Percentiles rank a stretch among this genome's conserved stretches.
phyloP scores from a whole-genome alignment of 2,888 invertebrate species.

The Andricus quercusramuli region DNA sequence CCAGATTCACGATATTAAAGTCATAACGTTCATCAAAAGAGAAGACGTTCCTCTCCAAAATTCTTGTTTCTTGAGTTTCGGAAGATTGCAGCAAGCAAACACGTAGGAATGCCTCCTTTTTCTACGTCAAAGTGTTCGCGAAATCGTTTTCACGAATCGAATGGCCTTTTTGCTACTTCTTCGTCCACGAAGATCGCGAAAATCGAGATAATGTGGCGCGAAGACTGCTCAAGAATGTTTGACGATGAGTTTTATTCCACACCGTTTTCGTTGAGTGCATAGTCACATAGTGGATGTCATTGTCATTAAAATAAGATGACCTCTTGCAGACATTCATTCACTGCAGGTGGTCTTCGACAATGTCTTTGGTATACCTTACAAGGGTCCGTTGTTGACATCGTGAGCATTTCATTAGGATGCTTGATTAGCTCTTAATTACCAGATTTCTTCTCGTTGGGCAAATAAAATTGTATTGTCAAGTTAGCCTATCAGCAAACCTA shows the following conservation, averaged over 20 bases:
- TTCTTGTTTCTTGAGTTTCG: constrained; percentile 19
- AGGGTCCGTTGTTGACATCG: constrained; percentile 62
- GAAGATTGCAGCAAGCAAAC: constrained; percentile 28
- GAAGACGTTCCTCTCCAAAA: constrained; percentile 9
- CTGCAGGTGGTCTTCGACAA: constrained; percentile 64
- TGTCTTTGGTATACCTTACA: constrained; percentile 62
- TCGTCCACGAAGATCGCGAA: not conserved
- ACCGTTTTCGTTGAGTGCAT: not conserved
- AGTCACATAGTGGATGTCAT: not conserved
- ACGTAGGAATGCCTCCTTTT: constrained; percentile 28
- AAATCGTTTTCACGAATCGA: constrained; percentile 39
- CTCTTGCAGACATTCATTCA: constrained; percentile 24
- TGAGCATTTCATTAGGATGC: constrained; percentile 64
- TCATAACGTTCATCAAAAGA: constrained; percentile 19
- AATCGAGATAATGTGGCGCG: constrained; percentile 43
- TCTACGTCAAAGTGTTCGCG: constrained; percentile 34
- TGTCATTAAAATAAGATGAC: not conserved
- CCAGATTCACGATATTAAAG: not conserved
- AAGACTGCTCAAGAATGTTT: constrained; percentile 37
- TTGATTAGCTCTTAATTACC: constrained; percentile 52
- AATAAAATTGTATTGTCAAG: not conserved
- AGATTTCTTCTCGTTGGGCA: not conserved
- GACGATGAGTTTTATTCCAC: not conserved
- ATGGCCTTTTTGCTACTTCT: constrained; percentile 23
- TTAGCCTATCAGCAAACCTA: too few species aligned